Percentiles rank a stretch among this genome's conserved stretches.
Evolutionary conservation across 2,797 vertebrate species (phyloP).

Genomic region (Enteromius afrohamiltoni): DNA sequence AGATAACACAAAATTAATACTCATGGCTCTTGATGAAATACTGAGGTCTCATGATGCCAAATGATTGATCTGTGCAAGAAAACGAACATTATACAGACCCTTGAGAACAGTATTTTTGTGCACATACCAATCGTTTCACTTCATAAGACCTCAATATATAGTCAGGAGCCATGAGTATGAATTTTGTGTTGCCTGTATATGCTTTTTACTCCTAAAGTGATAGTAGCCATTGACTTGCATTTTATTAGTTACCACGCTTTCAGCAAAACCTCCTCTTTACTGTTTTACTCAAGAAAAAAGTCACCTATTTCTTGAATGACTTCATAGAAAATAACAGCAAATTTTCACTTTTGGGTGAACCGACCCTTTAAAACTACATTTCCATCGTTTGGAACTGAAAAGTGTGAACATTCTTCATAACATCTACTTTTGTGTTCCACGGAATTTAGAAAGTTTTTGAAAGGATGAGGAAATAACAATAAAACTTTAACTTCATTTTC

Average conservation of each 20-base stretch:
- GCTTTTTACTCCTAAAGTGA: neutral
- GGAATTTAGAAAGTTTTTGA: neutral
- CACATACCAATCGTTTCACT: neutral
- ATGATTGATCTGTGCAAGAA: neutral
- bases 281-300: neutral
- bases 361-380: neutral
- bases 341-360: neutral
- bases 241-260: neutral
- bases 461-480: neutral
- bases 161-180: neutral
- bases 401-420: neutral
- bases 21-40: neutral
- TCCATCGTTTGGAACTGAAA: neutral
- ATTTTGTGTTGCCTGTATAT: neutral
- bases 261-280: neutral
- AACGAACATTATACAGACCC: neutral
- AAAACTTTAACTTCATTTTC: neutral
- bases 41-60: neutral
- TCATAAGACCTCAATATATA: neutral
- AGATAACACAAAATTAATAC: neutral
- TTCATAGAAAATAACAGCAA: neutral
- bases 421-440: constrained; percentile 1
- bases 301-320: neutral
- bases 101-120: neutral
- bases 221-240: neutral